Evolutionary conservation across 2,888 invertebrate genomes (phyloP).

Genomic region (Deroplatys truncata): DNA sequence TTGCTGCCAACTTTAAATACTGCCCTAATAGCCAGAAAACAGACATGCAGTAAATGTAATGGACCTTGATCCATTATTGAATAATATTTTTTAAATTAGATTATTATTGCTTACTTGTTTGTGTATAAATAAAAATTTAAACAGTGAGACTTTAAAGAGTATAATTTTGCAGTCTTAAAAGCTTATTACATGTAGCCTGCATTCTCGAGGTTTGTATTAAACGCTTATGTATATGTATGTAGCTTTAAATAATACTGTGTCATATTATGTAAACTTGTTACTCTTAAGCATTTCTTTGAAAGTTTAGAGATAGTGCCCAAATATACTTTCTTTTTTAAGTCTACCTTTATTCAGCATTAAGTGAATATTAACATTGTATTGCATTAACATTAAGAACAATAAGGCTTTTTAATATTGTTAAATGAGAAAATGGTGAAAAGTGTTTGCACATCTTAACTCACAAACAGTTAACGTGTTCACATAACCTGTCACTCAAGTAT

Average conservation of each 20-base stretch:
- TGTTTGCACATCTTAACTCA: not conserved
- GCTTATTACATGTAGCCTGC: not conserved
- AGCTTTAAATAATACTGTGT: not conserved
- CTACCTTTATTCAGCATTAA: not conserved
- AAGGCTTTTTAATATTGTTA: not conserved
- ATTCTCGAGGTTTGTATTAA: not conserved
- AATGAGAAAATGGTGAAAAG: not conserved
- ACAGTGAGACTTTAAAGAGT: not conserved
- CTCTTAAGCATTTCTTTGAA: not conserved
- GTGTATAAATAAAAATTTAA: not conserved
- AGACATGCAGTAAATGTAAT: not conserved
- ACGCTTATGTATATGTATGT: not conserved
- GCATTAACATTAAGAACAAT: not conserved
- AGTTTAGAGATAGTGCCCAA: not conserved
- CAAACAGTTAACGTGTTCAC: not conserved
- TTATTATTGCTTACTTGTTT: not conserved
- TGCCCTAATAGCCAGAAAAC: too few relatives aligned
- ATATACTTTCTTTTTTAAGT: not conserved
- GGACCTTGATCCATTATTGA: not conserved
- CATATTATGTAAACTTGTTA: not conserved
- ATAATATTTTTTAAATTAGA: not conserved
- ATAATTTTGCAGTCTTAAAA: not conserved
- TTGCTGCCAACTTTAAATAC: too few relatives aligned
- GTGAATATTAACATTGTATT: not conserved
- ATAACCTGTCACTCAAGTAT: not conserved